Evolutionary conservation across 1,140 invertebrate genomes (phyloP), one percentile per base, ranked within the genome.

Genomic region (Holcopasites calliopsidis): DNA sequence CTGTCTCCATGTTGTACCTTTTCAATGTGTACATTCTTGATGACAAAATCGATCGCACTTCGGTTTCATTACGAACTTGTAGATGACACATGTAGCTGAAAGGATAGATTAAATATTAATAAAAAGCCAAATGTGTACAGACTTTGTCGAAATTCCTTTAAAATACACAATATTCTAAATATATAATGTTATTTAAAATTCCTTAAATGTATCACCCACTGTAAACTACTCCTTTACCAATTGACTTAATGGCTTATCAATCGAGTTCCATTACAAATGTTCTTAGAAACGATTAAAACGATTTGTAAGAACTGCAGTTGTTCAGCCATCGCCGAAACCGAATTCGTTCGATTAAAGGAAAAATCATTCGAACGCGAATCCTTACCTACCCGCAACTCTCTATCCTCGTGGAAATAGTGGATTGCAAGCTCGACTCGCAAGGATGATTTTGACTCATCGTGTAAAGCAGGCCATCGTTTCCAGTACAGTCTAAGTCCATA

Each of bases 51-150:
- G 88, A 81, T n/a, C 90, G 82, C 3, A 86, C 86, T 73, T 93
- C 92, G 0, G 60, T 80, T 40, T 93, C 92, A 55, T 90, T 82
- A n/a, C 85, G 82, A 31, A 91, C 65, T 55, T 92, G 89, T n/a
- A 93, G 79, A 42, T 93, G 92, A 83, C 94, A 95, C 49, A 92
- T 86, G 80, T 94, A 94, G 28, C 94, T 94, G 60, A 21, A 76
- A 60, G 62, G 28, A 72, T 52, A 71, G 6, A 58, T 21, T 57
- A 23, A 47, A 11, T 76, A 64, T 62, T 71, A 62, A 61, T 84
- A 33, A 54, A 7, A 54, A 28, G 21, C 23, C 5, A 16, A 11
- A 26, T 16, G 13, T n/a, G n/a, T n/a, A n/a, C n/a, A n/a, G n/a
- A n/a, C n/a, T n/a, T n/a, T n/a, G n/a, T n/a, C n/a, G n/a, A n/a